phyloP scores from a whole-genome alignment of 2,113 vertebrate species.

The Vidua chalybeata region DNA sequence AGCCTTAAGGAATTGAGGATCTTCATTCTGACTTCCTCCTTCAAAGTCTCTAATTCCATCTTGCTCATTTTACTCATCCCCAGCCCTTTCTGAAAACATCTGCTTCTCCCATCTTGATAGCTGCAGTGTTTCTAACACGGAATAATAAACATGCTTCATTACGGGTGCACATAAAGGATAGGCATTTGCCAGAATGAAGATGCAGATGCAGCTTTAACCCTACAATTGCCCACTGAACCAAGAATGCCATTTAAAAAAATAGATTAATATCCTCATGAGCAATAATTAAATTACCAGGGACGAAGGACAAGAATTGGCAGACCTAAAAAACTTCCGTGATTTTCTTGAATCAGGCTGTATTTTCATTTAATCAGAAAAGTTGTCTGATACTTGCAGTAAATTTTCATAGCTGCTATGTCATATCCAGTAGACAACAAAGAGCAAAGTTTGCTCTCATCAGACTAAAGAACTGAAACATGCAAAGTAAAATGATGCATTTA shows the following conservation, averaged over 20 bases:
- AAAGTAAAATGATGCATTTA: not conserved
- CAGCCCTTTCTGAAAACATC: conserved; percentile 24
- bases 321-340: not conserved
- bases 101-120: conserved; percentile 13
- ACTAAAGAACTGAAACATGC: not conserved
- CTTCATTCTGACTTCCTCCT: not conserved
- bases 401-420: not conserved
- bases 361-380: not conserved
- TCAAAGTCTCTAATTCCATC: not conserved
- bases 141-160: conserved; percentile 26
- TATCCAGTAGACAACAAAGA: not conserved
- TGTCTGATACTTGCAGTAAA: not conserved
- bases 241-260: not conserved
- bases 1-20: not conserved
- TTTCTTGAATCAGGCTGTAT: not conserved
- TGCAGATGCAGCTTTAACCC: conserved; percentile 3
- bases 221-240: not conserved
- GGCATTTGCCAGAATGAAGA: not conserved
- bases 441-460: not conserved
- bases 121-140: not conserved
- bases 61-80: conserved; percentile 22
- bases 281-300: not conserved
- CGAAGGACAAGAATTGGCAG: not conserved
- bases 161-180: not conserved
- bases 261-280: not conserved